phyloP scores from a whole-genome alignment of 2,113 vertebrate species.

The Athene cunicularia region DNA sequence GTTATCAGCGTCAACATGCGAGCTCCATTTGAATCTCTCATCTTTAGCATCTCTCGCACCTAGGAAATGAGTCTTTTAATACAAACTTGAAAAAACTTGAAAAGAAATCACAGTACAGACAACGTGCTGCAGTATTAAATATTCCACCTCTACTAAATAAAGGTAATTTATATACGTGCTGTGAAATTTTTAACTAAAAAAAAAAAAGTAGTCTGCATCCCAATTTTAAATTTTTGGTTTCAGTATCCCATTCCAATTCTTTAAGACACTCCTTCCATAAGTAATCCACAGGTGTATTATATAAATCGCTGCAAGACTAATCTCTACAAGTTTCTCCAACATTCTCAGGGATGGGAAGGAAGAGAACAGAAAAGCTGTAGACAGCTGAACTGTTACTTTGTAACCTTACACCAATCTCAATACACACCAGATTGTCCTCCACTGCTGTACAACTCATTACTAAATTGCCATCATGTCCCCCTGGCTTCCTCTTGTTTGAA shows the following conservation, averaged over 20 bases:
- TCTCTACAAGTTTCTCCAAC: background rate
- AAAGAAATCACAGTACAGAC: background rate
- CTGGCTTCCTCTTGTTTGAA: background rate
- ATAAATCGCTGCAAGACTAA: background rate
- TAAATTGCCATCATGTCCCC: background rate
- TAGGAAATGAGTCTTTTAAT: conserved; percentile 64
- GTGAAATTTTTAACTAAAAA: background rate
- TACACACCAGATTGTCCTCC: background rate
- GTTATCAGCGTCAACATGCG: conserved; percentile 96
- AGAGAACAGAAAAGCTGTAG: background rate
- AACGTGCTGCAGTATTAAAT: background rate
- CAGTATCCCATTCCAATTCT: background rate
- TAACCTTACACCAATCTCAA: background rate
- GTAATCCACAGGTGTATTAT: background rate
- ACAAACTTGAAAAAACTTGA: conserved; percentile 7
- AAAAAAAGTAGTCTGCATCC: background rate
- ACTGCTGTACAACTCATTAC: background rate
- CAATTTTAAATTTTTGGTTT: background rate
- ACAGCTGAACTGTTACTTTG: background rate
- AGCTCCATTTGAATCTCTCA: conserved; percentile 95
- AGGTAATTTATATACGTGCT: background rate
- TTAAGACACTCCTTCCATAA: background rate
- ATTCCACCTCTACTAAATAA: background rate
- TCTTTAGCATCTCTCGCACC: conserved; percentile 98
- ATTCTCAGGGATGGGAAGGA: background rate